Base-by-base conservation (phyloP, 2,113 vertebrate genomes). In the Poeciliopsis occidentalis region DNA sequence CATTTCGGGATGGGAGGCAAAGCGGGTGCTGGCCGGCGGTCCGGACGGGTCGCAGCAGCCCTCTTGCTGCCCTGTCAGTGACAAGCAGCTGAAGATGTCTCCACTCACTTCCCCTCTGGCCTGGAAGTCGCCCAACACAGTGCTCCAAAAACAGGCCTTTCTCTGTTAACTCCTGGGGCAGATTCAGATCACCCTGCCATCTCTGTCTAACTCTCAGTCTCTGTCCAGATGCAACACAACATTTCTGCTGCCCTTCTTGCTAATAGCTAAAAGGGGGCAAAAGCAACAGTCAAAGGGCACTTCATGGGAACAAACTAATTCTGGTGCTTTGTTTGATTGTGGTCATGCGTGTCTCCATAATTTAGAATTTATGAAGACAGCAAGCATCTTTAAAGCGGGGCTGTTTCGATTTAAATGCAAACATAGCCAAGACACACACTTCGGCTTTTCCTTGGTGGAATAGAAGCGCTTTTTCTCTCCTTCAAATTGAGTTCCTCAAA, bases 401-500 rank as follows among this genome's bases (percentile, higher is more conserved):
- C 82, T 84, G 87, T 93, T 94, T 92, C 93, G 87, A 92, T 92
- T 86, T 83, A 87, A 93, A 89, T 90, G 79, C 87, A 93, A 93
- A 92, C 90, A 92, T 87, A 86, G 83, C 84, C 68, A 77, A 91
- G 91, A 70, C 39, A 41, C 39, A 41, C 39, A 41, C 76, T 89
- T 78, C 92, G 88, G 84, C 90, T 87, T 84, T 37, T 80, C 87
- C 78, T 66, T 61, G 64, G 73, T 85, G 87, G 81, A 84, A 86
- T 83, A 85, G 74, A 60, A 89, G 87, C 86, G 73, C 64, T 82
- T 89, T 93, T 89, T 89, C 83, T 93, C 93, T 89, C 75, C 92
- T 92, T 92, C 87, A 91, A 94, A 92, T 89, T 88, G 88, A 91
- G 91, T 92, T 92, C 91, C 92, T 88, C 91, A 86, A 90, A 92